Evolutionary conservation across 2,113 vertebrate species (phyloP), one percentile per base, ranked within the genome.

Genomic region (Seriola aureovittata): DNA sequence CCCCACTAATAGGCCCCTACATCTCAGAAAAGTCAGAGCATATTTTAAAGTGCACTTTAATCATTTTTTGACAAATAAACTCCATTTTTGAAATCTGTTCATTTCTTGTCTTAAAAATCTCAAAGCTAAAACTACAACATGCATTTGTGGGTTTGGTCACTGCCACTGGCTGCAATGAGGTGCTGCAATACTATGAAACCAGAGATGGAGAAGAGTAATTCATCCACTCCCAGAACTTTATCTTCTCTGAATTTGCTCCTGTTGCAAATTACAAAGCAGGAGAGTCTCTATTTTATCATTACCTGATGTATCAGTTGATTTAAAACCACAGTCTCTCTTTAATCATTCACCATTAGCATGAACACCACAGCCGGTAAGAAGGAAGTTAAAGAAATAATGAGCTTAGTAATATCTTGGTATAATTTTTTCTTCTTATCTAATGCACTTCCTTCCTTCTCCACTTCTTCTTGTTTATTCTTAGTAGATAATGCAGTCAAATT

Each of bases 341-440:
- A 64, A 82, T 73, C 48, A 65, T 74, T 81, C 19, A 60, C 72
- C 19, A 62, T 68, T 67, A 68, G 55, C 21, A 21, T 52, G 73
- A 70, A 55, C 72, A 5, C 74, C 91, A 94, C 91, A 76, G 93
- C 64, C 81, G 88, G 93, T 93, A 93, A 85, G 16, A 23, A 29
- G 34, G 50, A 76, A 59, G 16, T 48, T 50, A 21, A 48, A 38
- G 59, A 52, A 82, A 58, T 63, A 82, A 36, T 70, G 71, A 80
- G 62, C 34, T 79, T 67, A 79, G 59, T 16, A 40, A 55, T 54
- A 60, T 63, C 9, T n/a, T 23, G 12, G 12, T 50, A 36, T 58
- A 21, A 11, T 67, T 16, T 69, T 32, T 21, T 54, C 44, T 54
- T n/a, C n/a, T 42, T 13, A 3, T 34, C 10, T 40, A 25, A 48